A percentile compares a stretch with the other conserved stretches of the same genome.
Evolutionary conservation across 2,797 vertebrate genomes (phyloP).

Genomic region (Chrosomus eos): DNA sequence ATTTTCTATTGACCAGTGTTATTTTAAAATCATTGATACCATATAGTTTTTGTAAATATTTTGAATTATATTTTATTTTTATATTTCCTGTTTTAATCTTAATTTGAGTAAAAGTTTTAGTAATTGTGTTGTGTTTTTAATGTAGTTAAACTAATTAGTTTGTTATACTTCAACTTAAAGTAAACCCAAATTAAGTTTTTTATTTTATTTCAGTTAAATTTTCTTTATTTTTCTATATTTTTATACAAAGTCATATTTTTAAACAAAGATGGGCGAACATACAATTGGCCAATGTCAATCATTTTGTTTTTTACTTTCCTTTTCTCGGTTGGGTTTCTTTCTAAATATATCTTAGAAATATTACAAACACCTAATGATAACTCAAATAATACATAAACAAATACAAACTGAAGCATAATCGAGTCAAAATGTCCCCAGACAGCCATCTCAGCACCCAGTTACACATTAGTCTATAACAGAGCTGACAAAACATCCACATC

Average conservation of each 20-base stretch:
- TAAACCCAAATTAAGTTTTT: not conserved
- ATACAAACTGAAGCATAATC: not conserved
- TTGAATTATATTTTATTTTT: not conserved
- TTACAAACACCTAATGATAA: not conserved
- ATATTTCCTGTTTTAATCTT: not conserved
- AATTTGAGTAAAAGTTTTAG: not conserved
- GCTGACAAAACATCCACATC: conserved; percentile 36
- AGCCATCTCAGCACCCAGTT: conserved; percentile 12
- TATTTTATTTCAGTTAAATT: not conserved
- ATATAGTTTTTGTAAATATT: not conserved
- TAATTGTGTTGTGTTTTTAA: not conserved
- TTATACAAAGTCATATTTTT: not conserved
- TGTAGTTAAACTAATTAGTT: not conserved
- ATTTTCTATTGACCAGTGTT: not conserved
- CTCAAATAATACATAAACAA: conserved; percentile 3
- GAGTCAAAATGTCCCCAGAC: conserved; percentile 3
- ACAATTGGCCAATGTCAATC: not conserved
- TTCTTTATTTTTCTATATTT: not conserved
- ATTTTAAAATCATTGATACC: not conserved
- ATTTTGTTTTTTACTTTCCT: not conserved
- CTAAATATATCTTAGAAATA: not conserved
- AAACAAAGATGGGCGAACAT: not conserved
- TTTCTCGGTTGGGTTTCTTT: not conserved
- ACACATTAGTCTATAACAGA: not conserved
- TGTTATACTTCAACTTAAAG: not conserved